These are phyloP conservation scores for Artemisiospiza belli DNA, from an alignment of 2,113 vertebrate genomes.

Conservation along the genomic window DNA sequence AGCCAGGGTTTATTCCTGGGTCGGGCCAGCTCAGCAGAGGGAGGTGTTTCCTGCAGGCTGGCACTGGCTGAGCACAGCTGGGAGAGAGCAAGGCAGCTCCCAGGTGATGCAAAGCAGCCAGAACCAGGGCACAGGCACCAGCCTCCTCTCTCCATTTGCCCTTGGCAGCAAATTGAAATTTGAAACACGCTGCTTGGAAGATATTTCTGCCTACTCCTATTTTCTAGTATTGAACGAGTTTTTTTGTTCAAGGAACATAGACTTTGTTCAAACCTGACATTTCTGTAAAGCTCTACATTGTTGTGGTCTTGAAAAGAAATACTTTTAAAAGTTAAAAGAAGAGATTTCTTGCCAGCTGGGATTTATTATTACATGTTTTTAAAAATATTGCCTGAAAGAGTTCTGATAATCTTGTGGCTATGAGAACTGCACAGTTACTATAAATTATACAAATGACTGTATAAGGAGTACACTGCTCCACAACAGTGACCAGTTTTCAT, in stretches of 20 bases:
- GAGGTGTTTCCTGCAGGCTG: not conserved
- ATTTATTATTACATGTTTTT: not conserved
- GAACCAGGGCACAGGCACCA: not conserved
- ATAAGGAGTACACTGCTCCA: not conserved
- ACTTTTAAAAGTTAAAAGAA: not conserved
- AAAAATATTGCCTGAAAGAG: not conserved
- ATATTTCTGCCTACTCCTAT: not conserved
- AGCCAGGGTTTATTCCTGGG: not conserved
- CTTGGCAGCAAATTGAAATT: not conserved
- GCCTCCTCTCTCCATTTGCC: not conserved
- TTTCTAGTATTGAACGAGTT: not conserved
- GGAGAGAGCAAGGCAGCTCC: not conserved
- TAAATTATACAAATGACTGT: not conserved
- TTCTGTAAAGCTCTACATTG: not conserved
- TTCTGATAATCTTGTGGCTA: not conserved
- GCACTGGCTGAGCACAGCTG: not conserved
- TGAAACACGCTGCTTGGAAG: not conserved
- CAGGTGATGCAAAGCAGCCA: not conserved
- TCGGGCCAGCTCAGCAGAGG: not conserved
- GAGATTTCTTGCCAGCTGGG: not conserved
- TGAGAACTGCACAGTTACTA: not conserved
- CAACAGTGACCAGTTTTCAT: not conserved
- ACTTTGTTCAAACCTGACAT: slow-evolving; percentile 15
- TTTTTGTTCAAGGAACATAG: not conserved
- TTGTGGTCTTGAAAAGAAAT: slow-evolving; percentile 20